Base-by-base conservation (phyloP, 2,797 vertebrate genomes). In the Natrix natrix region DNA sequence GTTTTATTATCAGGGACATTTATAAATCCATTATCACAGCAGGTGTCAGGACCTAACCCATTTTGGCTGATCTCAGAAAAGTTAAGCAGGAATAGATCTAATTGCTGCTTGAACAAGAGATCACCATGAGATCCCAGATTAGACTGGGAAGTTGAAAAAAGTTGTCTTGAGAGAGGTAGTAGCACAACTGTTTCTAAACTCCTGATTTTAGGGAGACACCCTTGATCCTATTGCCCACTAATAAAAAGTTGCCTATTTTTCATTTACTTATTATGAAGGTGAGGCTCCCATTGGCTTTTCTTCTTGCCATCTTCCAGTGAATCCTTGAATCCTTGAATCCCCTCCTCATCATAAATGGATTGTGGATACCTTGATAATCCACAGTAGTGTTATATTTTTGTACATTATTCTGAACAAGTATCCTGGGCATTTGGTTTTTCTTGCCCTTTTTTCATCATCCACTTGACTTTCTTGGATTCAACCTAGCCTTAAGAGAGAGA, bases 401-500 rank as follows among this genome's bases (percentile, higher is more conserved):
- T 83, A 95, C 92, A 91, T 93, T 97, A 96, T 96, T 97, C 95
- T 92, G 91, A 95, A 95, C 90, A 87, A 96, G 95, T 97, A 95
- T 93, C 96, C 95, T 94, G 95, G 96, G 95, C 96, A 95, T 95
- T 97, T 95, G 95, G 95, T 94, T 97, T 96, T 93, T 95, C 96
- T 97, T 97, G 96, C 94, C 95, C 95, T 91, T 59, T 57, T 57
- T 56, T 92, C 96, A 92, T 63, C 95, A 94, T 93, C 95, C 94
- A 95, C 95, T 94, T 95, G 95, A 95, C 96, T 95, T 26, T 95
- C 96, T 96, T 94, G 97, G 96, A 96, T 97, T 97, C 97, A 97
- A 96, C 96, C 96, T 97, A 97, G 96, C 96, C 97, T 97, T 96
- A 95, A 94, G 93, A 96, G 96, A 93, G 95, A 96, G 95, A 0